These are phyloP conservation scores for Chymomyza caudatula DNA, from an alignment of 2,888 invertebrate genomes.

Conservation along the genomic window DNA sequence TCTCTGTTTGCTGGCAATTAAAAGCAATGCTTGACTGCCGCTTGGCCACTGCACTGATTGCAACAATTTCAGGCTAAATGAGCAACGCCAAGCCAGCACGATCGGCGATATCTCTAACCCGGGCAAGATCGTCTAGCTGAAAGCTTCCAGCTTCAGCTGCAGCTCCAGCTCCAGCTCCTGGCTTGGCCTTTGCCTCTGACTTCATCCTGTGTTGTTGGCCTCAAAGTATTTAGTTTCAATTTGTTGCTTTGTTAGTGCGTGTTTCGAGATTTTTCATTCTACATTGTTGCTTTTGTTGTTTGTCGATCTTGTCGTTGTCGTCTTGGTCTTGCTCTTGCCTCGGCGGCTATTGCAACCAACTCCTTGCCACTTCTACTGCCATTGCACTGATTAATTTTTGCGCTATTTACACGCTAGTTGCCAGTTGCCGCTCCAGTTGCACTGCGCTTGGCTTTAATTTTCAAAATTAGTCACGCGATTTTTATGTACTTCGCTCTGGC, in stretches of 20 bases:
- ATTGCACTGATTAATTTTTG: constrained; percentile 69
- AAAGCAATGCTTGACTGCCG: constrained; percentile 36
- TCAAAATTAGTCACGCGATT: constrained; percentile 73
- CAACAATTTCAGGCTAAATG: constrained; percentile 72
- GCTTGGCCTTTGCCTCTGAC: not conserved
- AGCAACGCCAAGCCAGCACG: constrained; percentile 47
- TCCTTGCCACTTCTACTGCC: constrained; percentile 18
- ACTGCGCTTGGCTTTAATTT: constrained; percentile 58
- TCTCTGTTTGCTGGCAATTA: constrained; percentile 45
- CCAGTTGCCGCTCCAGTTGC: constrained; percentile 9
- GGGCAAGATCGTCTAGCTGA: constrained; percentile 15
- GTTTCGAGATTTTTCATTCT: constrained; percentile 63
- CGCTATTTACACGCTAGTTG: constrained; percentile 74
- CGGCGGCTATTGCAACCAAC: not conserved
- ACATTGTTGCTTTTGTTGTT: constrained; percentile 14
- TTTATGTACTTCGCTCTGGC: constrained; percentile 64
- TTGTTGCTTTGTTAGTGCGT: constrained; percentile 75
- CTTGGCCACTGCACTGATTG: constrained; percentile 61
- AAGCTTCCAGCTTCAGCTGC: constrained; percentile 13
- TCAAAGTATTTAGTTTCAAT: constrained; percentile 77
- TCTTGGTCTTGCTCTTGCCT: constrained; percentile 3
- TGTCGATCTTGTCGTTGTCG: constrained; percentile 7
- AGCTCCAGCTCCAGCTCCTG: not conserved
- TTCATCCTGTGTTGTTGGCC: constrained; percentile 42
- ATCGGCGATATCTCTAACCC: constrained; percentile 37